Conservation (phyloP, 1,140 invertebrate genomes). For the Rhyzopertha dominica region DNA sequence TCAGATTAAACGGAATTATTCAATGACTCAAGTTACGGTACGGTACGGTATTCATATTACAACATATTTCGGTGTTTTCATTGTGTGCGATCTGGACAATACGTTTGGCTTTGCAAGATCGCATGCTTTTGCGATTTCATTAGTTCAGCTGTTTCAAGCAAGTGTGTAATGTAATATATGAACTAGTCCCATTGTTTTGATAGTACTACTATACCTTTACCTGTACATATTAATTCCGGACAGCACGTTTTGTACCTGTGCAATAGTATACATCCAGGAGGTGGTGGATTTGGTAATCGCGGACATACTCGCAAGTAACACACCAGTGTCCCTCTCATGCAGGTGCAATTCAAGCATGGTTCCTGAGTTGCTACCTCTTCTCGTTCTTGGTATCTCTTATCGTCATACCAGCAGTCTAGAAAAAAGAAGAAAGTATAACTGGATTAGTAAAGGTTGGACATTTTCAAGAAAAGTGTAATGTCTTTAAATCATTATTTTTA, state of each 20-base stretch:
- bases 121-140: too few species aligned
- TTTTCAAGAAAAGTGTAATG: too few species aligned
- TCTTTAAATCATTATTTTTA: too few species aligned
- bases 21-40: too few species aligned
- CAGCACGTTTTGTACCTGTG: slow-evolving; percentile 67
- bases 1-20: too few species aligned
- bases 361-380: slow-evolving; percentile 61
- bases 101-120: too few species aligned
- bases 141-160: neutral
- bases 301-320: slow-evolving; percentile 74
- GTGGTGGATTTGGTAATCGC: slow-evolving; percentile 65
- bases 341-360: slow-evolving; percentile 73
- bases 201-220: slow-evolving; percentile 25
- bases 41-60: too few species aligned
- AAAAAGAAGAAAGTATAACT: too few species aligned
- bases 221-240: slow-evolving; percentile 66
- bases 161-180: neutral
- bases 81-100: too few species aligned
- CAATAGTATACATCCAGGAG: slow-evolving; percentile 63
- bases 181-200: neutral
- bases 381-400: slow-evolving; percentile 58
- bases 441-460: too few species aligned
- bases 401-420: slow-evolving; percentile 63
- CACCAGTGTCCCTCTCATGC: slow-evolving; percentile 62
- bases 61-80: too few species aligned